Evolutionary conservation across 2,888 invertebrate species (phyloP), one percentile per base, ranked within the genome.

Genomic region (Mellilla xanthometata): DNA sequence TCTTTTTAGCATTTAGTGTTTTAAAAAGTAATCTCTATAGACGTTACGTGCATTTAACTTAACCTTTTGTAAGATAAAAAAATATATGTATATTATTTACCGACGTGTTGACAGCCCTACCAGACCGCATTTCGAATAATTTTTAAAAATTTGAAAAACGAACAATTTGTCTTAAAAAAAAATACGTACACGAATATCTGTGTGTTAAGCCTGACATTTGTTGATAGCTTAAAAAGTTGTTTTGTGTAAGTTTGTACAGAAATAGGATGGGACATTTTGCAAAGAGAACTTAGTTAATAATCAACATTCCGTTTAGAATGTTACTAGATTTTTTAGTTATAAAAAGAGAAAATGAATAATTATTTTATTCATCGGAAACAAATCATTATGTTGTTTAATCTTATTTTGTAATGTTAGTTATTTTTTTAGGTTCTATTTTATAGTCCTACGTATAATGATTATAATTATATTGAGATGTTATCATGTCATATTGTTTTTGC

Each of bases 251-350:
- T 82, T 78, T 88, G 88, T 89, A 88, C 86, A 88, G 84, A 82
- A 79, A 82, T 88, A 89, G 88, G 88, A 88, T 84, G 89, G 89
- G 89, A 89, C 89, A 84, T 79, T 82, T 88, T 89, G 89, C 89
- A 89, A 89, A 89, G 84, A 89, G 82, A 86, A 88, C 80, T 82
- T 89, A 89, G 88, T 75, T 89, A 81, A 81, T 85, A 86, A 81
- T 68, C 49, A 80, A 88, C 89, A 89, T 89, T 89, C 89, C 89
- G 88, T 67, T 87, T 89, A 89, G 89, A 88, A 89, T 89, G 89
- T 89, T 89, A 88, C 70, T 84, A 85, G 82, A 77, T 85, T 83
- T 84, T 62, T 68, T 65, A 55, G 72, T 72, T 70, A 70, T 72
- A 75, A 19, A 19, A 19, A n/a, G n/a, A n/a, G n/a, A 19, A 19